A percentile compares a stretch with the other conserved stretches of the same genome.
phyloP scores from a whole-genome alignment of 2,797 vertebrate species.

The Darevskia nairensis region DNA sequence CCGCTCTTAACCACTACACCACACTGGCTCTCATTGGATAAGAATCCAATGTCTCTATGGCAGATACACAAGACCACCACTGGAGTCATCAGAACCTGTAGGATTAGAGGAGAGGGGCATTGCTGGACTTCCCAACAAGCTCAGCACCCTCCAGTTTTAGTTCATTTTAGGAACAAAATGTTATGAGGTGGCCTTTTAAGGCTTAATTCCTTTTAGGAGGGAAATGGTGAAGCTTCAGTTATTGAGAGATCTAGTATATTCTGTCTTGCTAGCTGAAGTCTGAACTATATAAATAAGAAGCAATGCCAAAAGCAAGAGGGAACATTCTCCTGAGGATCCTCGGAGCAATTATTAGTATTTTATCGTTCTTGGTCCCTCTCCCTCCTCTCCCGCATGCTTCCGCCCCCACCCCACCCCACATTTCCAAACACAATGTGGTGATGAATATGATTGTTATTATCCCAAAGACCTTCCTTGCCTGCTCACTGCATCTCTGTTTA shows the following conservation, averaged over 20 bases:
- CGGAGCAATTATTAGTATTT: conserved; percentile 48
- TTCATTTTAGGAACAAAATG: neutral
- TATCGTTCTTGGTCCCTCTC: conserved; percentile 38
- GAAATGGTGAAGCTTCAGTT: conserved; percentile 63
- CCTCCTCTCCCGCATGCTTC: neutral
- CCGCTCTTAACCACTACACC: no score
- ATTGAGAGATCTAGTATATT: conserved; percentile 31
- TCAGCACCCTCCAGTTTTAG: neutral
- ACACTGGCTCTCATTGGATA: no score
- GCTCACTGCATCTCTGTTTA: conserved; percentile 78
- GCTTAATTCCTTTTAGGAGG: conserved; percentile 46
- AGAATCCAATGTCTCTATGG: neutral
- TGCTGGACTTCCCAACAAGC: neutral
- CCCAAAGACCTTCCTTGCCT: conserved; percentile 70
- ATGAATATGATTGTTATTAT: conserved; percentile 63
- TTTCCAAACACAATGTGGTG: conserved; percentile 62
- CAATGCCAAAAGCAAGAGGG: conserved; percentile 10
- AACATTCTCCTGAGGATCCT: conserved; percentile 64
- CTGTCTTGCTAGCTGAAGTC: neutral
- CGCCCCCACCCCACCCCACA: neutral
- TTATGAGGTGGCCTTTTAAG: neutral
- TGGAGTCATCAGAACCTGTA: neutral
- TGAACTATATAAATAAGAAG: neutral
- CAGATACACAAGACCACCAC: neutral
- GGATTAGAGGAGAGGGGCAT: neutral